phyloP scores from a whole-genome alignment of 2,797 vertebrate genomes.

The Rhinella marina region DNA sequence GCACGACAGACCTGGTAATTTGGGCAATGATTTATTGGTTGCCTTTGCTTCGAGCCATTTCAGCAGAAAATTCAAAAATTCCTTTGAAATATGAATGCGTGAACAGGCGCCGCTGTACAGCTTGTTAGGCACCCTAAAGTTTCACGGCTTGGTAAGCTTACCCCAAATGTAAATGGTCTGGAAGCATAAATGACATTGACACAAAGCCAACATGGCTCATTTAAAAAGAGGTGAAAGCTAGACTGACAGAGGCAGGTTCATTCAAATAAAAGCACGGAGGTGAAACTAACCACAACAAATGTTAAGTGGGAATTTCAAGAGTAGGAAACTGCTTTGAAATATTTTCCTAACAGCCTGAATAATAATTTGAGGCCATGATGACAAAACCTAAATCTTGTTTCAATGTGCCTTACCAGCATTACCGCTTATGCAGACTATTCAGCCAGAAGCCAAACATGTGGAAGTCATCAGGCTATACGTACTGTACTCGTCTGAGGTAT shows the following conservation, averaged over 20 bases:
- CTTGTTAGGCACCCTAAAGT: slow-evolving; percentile 46
- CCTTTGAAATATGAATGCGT: slow-evolving; percentile 13
- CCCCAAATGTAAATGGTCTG: slow-evolving; percentile 47
- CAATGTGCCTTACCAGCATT: slow-evolving; percentile 69
- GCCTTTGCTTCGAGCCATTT: background rate
- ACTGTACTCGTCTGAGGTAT: slow-evolving; percentile 70
- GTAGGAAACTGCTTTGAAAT: slow-evolving; percentile 64
- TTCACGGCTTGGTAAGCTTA: slow-evolving; percentile 33
- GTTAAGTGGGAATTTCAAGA: slow-evolving; percentile 68
- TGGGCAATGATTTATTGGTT: slow-evolving; percentile 20
- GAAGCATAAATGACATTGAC: slow-evolving; percentile 53
- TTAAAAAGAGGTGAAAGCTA: slow-evolving; percentile 56
- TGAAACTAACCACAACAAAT: slow-evolving; percentile 63
- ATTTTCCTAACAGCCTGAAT: slow-evolving; percentile 60
- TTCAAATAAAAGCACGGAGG: slow-evolving; percentile 52
- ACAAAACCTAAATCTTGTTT: slow-evolving; percentile 72
- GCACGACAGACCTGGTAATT: slow-evolving; percentile 14
- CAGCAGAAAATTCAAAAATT: slow-evolving; percentile 20
- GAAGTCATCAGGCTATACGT: slow-evolving; percentile 72
- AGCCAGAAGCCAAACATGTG: slow-evolving; percentile 76
- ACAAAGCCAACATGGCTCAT: slow-evolving; percentile 45
- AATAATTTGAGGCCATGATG: slow-evolving; percentile 65
- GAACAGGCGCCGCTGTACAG: slow-evolving; percentile 14
- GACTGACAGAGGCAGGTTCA: slow-evolving; percentile 52
- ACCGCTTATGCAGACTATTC: slow-evolving; percentile 73